Evolutionary conservation across 2,113 vertebrate species (phyloP), one percentile per base, ranked within the genome.

Genomic region (Sinocyclocheilus grahami): DNA sequence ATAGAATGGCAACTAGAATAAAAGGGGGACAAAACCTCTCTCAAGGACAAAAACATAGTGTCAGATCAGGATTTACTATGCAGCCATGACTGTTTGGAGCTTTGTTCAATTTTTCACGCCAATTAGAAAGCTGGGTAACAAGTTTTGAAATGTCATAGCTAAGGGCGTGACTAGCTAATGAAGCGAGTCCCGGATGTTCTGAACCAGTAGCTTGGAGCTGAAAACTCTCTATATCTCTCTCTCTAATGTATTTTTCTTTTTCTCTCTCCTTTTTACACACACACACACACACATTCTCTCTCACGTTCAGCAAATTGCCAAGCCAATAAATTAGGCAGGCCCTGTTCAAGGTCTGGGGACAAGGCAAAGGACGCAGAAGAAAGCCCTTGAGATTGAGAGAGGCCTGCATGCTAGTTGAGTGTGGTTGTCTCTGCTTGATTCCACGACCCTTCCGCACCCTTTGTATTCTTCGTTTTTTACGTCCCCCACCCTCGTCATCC

Each of bases 81-180:
- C 58, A 63, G 82, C 67, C 81, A 83, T 87, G 84, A 76, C 24
- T 84, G 80, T 89, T 82, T 69, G 82, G 76, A 74, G 81, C 90
- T 67, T 30, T 82, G 85, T 87, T 87, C 85, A 89, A 93, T 93
- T 92, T 92, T 94, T 93, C 90, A 92, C 24, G 22, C 90, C 92
- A 94, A 94, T 94, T 93, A 93, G 83, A 91, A 91, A 87, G 89
- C 90, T 72, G 42, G 82, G 90, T 89, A 90, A 91, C 88, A 91
- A 89, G 90, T 92, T 93, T 92, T 91, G 88, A 94, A 95, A 95
- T 95, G 94, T 93, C 93, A 94, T 89, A 87, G 88, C 92, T 92
- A 90, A 90, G 91, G 94, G 91, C 85, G 86, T 88, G 90, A 91
- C 91, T 88, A 88, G 91, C 92, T 95, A 95, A 95, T 95, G 94